Evolutionary conservation across 2,113 vertebrate species (phyloP), one percentile per base, ranked within the genome.

Genomic region (Coturnix japonica): DNA sequence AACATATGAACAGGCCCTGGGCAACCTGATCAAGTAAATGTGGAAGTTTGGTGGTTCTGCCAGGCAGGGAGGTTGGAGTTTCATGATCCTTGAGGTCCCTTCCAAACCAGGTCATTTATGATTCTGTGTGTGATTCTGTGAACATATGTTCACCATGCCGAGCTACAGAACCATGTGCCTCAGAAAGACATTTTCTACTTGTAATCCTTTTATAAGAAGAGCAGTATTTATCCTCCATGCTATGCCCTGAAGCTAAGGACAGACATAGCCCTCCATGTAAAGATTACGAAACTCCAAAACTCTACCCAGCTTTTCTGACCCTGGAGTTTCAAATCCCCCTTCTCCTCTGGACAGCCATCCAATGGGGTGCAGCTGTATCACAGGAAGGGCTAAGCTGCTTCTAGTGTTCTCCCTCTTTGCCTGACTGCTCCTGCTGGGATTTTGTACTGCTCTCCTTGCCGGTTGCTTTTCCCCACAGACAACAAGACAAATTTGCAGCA

Each of bases 151-250:
- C 49, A 14, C 78, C 64, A 5, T 17, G 4, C 11, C 1, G 13
- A 60, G 28, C 0, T 26, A 0, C 31, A 83, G 46, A 87, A 25
- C 4, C 0, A 0, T 13, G 53, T 65, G 59, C 23, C 7, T 64
- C 51, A 56, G 13, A 41, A 72, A 72, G 28, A 39, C 19, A 71
- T 86, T 49, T 19, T 69, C 33, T 39, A 30, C 43, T 81, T 1
- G 0, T 31, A 53, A 37, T 14, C 31, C 19, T 75, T 44, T 9
- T 33, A 17, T 72, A 44, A 71, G 3, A 5, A 6, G 13, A 30
- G 30, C 23, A 60, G 22, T 20, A 22, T 39, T 74, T 77, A 65
- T 78, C 17, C 33, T 51, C 6, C 4, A 0, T 13, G 6, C 43
- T 30, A 49, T 37, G 33, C 25, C 20, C 18, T 76, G n/a, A 60